A percentile compares a stretch with the other conserved stretches of the same genome.
Evolutionary conservation across 2,797 vertebrate species (phyloP).

Genomic region (Miichthys miiuy): DNA sequence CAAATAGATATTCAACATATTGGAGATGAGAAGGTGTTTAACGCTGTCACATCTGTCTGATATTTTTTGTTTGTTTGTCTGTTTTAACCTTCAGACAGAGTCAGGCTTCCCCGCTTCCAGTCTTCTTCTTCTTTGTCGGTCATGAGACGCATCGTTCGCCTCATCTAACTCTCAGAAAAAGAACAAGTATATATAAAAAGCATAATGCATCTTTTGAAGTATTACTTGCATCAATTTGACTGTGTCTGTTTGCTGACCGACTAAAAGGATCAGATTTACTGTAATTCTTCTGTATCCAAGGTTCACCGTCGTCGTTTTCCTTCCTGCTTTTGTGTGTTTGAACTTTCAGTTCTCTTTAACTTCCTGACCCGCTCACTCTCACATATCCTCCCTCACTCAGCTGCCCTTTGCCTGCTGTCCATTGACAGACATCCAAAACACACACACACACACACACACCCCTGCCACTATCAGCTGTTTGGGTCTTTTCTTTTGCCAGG

Average conservation of each 20-base stretch:
- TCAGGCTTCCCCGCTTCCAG: no score
- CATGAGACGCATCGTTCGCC: no score
- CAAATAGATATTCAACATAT: no score
- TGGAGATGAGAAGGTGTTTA: no score
- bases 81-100: no score
- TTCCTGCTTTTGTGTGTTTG: constrained; percentile 13
- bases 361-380: constrained; percentile 22
- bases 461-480: constrained; percentile 74
- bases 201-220: no score
- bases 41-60: no score
- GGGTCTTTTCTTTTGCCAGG: constrained; percentile 35
- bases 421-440: constrained; percentile 35
- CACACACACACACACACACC: constrained; percentile 42
- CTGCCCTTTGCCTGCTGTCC: constrained; percentile 48
- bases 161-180: no score
- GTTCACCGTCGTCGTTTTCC: constrained; percentile 11
- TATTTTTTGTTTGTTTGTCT: no score
- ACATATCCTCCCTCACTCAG: constrained; percentile 30
- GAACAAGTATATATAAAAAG: no score
- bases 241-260: neutral
- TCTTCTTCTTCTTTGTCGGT: no score
- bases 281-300: neutral
- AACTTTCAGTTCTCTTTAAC: constrained; percentile 13
- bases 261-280: constrained; percentile 1
- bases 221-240: neutral